A percentile compares a stretch with the other conserved stretches of the same genome.
These are phyloP conservation scores for Elgonia sp. DNA, from an alignment of 2,888 invertebrate species.

Conservation along the genomic window DNA sequence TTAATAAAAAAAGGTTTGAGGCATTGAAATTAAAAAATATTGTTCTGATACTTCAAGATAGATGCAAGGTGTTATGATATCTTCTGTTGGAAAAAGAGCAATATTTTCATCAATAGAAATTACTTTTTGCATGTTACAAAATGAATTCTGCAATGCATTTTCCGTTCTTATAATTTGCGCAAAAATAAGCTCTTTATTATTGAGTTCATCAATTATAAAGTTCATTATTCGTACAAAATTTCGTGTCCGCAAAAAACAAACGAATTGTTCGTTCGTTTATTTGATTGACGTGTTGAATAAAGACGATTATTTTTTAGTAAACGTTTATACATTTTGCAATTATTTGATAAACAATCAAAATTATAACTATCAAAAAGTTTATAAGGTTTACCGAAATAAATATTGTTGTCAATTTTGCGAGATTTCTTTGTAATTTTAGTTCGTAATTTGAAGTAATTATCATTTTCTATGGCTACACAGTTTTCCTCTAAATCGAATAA, in stretches of 20 bases:
- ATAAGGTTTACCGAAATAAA: conserved; percentile 5
- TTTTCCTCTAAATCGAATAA: not conserved
- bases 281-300: not conserved
- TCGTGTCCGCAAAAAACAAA: not conserved
- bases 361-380: not conserved
- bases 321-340: not conserved
- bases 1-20: not conserved
- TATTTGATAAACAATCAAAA: not conserved
- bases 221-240: not conserved
- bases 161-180: not conserved
- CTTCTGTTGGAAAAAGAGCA: not conserved
- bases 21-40: not conserved
- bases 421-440: not conserved
- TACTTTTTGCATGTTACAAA: not conserved
- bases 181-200: not conserved
- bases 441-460: not conserved
- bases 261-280: not conserved
- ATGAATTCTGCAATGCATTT: not conserved
- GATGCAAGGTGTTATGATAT: not conserved
- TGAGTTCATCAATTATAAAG: not conserved
- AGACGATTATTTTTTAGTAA: not conserved
- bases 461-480: not conserved
- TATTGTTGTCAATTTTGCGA: not conserved
- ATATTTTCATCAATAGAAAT: not conserved
- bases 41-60: not conserved